Base-by-base conservation (phyloP, 2,113 vertebrate genomes). In the Brachionichthys hirsutus region DNA sequence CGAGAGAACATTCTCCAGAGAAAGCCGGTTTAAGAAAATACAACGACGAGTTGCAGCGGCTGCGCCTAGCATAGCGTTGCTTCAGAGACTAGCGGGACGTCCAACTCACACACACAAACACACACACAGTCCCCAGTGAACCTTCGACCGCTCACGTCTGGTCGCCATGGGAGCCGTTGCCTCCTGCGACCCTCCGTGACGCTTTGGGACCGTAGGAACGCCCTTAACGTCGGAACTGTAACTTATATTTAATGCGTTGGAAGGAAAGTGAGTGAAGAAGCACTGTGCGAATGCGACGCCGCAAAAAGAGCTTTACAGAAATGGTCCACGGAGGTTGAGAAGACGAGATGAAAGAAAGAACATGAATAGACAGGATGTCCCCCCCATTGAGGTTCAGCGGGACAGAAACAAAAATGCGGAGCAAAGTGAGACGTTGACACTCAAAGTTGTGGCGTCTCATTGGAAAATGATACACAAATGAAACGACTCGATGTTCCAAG, bases 121-220 rank as follows among this genome's bases (percentile, higher is more conserved):
- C n/a, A 52, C 53, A 46, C 6, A 13, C 35, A 4, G 36, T 34
- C 52, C 52, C 62, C 17, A 6, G 2, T 62, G 64, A 75, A 70
- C 80, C 43, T 66, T 83, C 54, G 78, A 64, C 82, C 63, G 42
- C 17, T 18, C 9, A 19, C 7, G 71, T 52, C 72, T 54, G 9
- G 67, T 54, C 46, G 55, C 47, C 69, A 67, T 67, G 78, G 54
- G 69, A 76, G 53, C 1, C 2, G 4, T 17, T 18, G 0, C 52
- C 42, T 40, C 50, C 54, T 51, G 44, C 48, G 51, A 73, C 53
- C 53, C 57, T 9, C 47, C 0, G 0, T 65, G 68, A 62, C 13
- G 20, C 55, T 50, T 4, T 24, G 19, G 2, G 24, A 42, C 45
- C 0, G 11, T 30, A 17, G 22, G 12, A 22, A 6, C 34, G 30